These are phyloP conservation scores for Phylloscopus trochiloides DNA, from an alignment of 2,113 vertebrate genomes.

Conservation along the genomic window DNA sequence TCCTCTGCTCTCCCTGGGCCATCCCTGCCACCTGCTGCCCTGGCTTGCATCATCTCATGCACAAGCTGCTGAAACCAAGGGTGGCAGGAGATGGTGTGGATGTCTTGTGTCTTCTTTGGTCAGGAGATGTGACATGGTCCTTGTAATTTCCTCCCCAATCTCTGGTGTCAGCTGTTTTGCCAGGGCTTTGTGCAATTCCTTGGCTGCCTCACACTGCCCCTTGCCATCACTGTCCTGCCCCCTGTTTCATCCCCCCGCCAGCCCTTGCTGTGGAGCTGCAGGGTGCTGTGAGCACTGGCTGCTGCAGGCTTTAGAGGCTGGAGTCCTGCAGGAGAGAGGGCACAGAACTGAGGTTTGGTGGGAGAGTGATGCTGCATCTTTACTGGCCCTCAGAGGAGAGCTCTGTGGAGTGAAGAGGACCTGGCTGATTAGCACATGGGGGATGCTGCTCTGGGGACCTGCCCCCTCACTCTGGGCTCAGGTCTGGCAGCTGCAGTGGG, in stretches of 20 bases:
- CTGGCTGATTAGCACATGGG: background rate
- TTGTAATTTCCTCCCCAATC: background rate
- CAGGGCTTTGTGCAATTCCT: background rate
- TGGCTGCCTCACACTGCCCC: accelerated
- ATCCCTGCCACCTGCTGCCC: background rate
- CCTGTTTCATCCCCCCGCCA: accelerated
- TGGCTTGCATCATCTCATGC: background rate
- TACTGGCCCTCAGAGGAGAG: accelerated
- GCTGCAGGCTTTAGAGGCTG: accelerated
- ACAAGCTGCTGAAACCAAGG: background rate
- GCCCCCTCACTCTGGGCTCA: accelerated
- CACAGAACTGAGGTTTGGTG: background rate
- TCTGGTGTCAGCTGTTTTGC: background rate
- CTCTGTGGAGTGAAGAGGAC: background rate
- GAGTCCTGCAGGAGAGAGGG: background rate
- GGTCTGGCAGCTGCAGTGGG: background rate
- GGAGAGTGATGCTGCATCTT: background rate
- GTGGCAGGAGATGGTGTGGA: background rate
- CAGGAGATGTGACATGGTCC: accelerated
- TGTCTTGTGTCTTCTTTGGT: background rate
- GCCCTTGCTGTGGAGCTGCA: accelerated
- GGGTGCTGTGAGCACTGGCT: background rate
- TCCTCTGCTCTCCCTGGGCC: accelerated
- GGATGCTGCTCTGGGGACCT: background rate
- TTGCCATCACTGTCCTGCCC: background rate